Evolutionary conservation across 2,113 vertebrate species (phyloP), one percentile per base, ranked within the genome.

Genomic region (Forbesichthys papilliferus): DNA sequence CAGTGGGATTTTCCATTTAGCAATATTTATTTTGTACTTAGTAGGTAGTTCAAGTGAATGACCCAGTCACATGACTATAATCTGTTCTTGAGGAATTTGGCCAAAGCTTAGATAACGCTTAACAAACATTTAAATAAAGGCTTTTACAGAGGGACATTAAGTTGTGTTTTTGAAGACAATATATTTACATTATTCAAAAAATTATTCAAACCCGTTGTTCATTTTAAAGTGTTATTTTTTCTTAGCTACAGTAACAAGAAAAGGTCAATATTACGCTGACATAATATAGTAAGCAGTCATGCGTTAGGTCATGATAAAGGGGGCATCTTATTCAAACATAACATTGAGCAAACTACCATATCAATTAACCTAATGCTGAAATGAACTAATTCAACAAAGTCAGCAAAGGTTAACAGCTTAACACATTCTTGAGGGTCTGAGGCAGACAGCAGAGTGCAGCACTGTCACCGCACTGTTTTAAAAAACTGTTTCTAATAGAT

Each of bases 331-430:
- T 34, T 53, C 48, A 71, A 60, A 67, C 64, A 71, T 11, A 60
- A 67, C 64, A 71, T 11, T 47, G 18, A 2, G 7, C n/a, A 49
- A 14, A 10, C 53, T 55, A 48, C 6, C 58, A 64, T 11, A 20
- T 60, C 27, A 55, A 16, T 5, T 12, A 8, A 8, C 16, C 14
- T n/a, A 8, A n/a, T 34, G 27, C 67, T 72, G 55, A 55, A 53
- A 54, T 53, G 33, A 53, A 60, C 55, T 69, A 20, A 69, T 11
- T 52, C 36, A 67, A 70, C 34, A 66, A 47, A 33, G 54, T 52
- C 36, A 67, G 66, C 34, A 66, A 47, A 33, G 48, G 33, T 33
- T 12, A 55, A 55, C 9, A 56, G 11, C 14, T 10, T 4, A 74
- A 11, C 1, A 0, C 36, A 42, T 42, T 49, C 33, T 14, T 18